Evolutionary conservation across 2,113 vertebrate genomes (phyloP).

Genomic region (Octodon degus): DNA sequence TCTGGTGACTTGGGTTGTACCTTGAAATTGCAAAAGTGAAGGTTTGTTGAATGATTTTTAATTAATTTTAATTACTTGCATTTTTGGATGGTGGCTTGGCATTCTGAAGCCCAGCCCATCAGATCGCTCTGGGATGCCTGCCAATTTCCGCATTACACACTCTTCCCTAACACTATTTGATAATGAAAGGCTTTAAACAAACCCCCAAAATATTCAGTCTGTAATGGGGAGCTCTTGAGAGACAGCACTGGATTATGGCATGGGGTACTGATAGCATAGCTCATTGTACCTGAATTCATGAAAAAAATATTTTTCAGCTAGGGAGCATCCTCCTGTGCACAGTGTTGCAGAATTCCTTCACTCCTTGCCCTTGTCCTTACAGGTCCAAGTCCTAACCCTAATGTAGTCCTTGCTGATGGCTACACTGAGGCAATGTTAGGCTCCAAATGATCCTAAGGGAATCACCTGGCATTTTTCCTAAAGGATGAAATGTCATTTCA

Average conservation of each 20-base stretch:
- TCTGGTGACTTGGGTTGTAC: slow-evolving; percentile 63
- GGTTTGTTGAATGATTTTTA: slow-evolving; percentile 83
- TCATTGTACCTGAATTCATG: slow-evolving; percentile 53
- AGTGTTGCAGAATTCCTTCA: not conserved
- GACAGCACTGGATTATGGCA: slow-evolving; percentile 60
- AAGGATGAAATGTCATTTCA: slow-evolving; percentile 31
- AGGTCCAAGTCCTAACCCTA: not conserved
- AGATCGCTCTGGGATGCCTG: slow-evolving; percentile 82
- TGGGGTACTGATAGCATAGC: slow-evolving; percentile 60
- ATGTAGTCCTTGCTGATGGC: not conserved
- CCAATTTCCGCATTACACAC: slow-evolving; percentile 83
- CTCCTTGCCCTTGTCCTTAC: not conserved
- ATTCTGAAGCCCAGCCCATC: slow-evolving; percentile 78
- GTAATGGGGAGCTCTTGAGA: slow-evolving; percentile 76
- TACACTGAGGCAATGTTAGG: not conserved
- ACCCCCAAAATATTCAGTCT: slow-evolving; percentile 75
- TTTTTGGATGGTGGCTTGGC: slow-evolving; percentile 80
- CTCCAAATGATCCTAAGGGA: not conserved
- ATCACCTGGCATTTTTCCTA: not conserved
- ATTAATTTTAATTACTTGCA: slow-evolving; percentile 86
- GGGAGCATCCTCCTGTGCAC: slow-evolving; percentile 41
- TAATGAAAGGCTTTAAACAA: slow-evolving; percentile 83
- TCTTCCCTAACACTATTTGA: slow-evolving; percentile 78
- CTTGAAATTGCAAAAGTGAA: slow-evolving; percentile 65
- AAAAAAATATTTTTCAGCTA: slow-evolving; percentile 23